Base-by-base conservation (phyloP, 2,797 vertebrate species). In the Gambusia yucatana region DNA sequence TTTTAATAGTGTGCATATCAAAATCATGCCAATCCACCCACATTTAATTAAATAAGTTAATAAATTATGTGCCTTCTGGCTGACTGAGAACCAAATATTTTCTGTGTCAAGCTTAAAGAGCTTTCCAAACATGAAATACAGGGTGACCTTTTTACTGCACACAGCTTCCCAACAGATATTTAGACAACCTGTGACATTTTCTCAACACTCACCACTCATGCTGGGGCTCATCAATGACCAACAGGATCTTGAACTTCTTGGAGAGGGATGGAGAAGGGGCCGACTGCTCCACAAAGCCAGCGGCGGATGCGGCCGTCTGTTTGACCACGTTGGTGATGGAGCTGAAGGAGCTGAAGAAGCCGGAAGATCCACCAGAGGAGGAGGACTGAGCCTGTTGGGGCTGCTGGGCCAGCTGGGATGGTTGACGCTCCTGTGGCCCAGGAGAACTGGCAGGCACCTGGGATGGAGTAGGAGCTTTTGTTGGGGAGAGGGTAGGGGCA, bases 341-440 rank as follows among this genome's bases (percentile, higher is more conserved):
- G 95, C 96, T 98, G 95, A 99, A 98, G 91, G 98, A 99, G 95
- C 98, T 98, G 96, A 99, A 99, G 93, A 98, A 98, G 78, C 98
- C 97, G 14, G 97, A 96, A 78, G 94, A 91, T n/a, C 96, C 93
- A 59, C 96, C 50, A 80, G 95, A 65, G 17, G 77, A 78, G 36
- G 77, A 83, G 50, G 92, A 83, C 89, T 92, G 93, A 90, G 86
- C 83, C 82, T 89, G 93, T 43, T 85, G 93, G 33, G 90, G 83
- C 72, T 86, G 91, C 83, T 91, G 94, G 76, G 81, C 74, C 52
- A 36, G 73, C 77, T 92, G 93, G 77, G 9, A 82, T 25, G 59
- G 41, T 33, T 90, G 92, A 9, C 95, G 95, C 63, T 96, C 95
- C 73, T 95, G 89, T 16, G 96, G 83, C 72, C 95, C 84, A 0